Evolutionary conservation across 2,797 vertebrate genomes (phyloP), one percentile per base, ranked within the genome.

Genomic region (Cheracebus regulus): DNA sequence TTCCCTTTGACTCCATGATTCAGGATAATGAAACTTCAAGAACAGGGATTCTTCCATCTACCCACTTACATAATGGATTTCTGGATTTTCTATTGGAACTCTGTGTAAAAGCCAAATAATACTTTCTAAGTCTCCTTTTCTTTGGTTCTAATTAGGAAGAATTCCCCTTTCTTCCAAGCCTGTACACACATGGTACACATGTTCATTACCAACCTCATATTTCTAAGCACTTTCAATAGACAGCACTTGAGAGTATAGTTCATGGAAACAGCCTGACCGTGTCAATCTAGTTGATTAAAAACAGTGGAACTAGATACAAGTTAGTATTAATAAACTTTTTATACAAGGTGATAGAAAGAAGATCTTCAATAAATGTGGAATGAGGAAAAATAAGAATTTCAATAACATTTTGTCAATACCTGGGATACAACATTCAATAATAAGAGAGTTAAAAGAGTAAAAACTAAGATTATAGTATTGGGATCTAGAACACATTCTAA

Each of bases 201-300:
- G 85, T 13, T 95, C 52, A 84, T 95, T 95, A 81, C 44, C 44
- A 79, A 73, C 0, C 5, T 57, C 90, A 84, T 41, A 90, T 93
- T 89, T 81, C 83, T 30, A 96, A 93, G 82, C 44, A 50, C 39
- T 94, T 96, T 93, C 50, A 81, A 61, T 33, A 93, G 82, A 89
- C 72, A 64, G 46, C 7, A 7, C 55, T 88, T 64, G 33, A 85
- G 41, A 50, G 55, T 48, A 79, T 46, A 95, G 93, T 86, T 20
- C 96, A 81, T 75, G 46, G 26, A 86, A 96, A 92, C 70, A 90
- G 46, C 22, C 64, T 94, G 76, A 28, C 8, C n/a, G 33, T 86
- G n/a, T 88, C 73, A 95, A 95, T 76, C 24, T 20, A 88, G n/a
- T n/a, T 87, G 55, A 96, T 82, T 94, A 93, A 96, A 97, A 91